Percentiles rank a stretch among this genome's conserved stretches.
These are phyloP conservation scores for Carassius carassius DNA, from an alignment of 2,113 vertebrate genomes.

Conservation along the genomic window DNA sequence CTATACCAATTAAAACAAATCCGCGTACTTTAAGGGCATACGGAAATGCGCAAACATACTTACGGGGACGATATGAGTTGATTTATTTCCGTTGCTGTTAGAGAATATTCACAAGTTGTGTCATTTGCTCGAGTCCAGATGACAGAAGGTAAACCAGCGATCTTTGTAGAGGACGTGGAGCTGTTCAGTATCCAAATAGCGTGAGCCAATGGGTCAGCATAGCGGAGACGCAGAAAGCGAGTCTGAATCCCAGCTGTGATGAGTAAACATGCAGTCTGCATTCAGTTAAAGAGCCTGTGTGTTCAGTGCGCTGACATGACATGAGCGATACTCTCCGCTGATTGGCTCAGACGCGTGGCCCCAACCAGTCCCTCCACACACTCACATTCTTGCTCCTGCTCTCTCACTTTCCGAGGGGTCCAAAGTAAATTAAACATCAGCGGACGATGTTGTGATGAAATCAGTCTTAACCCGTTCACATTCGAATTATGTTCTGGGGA, in stretches of 20 bases:
- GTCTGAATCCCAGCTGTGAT: slow-evolving; percentile 42
- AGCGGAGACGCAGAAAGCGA: slow-evolving; percentile 20
- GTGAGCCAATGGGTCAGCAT: slow-evolving; percentile 24
- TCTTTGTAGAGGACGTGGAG: slow-evolving; percentile 7
- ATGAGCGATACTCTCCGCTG: slow-evolving; percentile 60
- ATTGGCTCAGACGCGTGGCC: slow-evolving; percentile 71
- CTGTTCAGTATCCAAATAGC: slow-evolving; percentile 42
- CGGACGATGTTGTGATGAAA: not conserved
- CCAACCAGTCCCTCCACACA: slow-evolving; percentile 48
- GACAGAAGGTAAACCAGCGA: slow-evolving; percentile 7
- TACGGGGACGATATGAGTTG: not conserved
- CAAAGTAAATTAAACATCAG: not conserved
- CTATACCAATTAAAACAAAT: not conserved
- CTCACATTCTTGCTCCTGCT: slow-evolving; percentile 36
- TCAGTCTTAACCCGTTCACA: not conserved
- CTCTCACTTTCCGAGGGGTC: too few relatives aligned
- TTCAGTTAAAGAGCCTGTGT: slow-evolving; percentile 64
- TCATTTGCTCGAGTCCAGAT: slow-evolving; percentile 39
- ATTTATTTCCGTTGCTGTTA: slow-evolving; percentile 19
- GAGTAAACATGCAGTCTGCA: slow-evolving; percentile 60
- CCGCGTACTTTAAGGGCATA: not conserved
- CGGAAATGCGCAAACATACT: slow-evolving; percentile 15
- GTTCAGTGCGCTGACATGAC: slow-evolving; percentile 63
- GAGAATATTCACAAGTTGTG: slow-evolving; percentile 33
- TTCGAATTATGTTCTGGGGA: not conserved